These are phyloP conservation scores for Epinotia brunnichana DNA, from an alignment of 2,888 invertebrate species.

Conservation along the genomic window DNA sequence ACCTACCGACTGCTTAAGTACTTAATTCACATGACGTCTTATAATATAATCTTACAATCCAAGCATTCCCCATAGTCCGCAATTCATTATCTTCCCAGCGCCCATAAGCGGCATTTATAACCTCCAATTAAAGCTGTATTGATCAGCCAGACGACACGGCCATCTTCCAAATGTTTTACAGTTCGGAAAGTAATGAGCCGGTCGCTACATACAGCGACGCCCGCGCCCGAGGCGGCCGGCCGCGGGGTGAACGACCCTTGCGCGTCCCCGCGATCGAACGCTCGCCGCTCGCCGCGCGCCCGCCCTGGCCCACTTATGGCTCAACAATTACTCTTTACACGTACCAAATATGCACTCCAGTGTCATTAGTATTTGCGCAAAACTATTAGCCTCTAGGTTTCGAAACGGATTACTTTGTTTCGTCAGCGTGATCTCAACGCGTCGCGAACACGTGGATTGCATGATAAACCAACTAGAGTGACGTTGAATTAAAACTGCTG, in stretches of 20 bases:
- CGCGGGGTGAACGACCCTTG: slow-evolving; percentile 75
- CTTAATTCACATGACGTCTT: slow-evolving; percentile 2
- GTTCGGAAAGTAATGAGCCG: slow-evolving; percentile 46
- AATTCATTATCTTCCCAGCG: slow-evolving; percentile 8
- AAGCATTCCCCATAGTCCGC: slow-evolving; percentile 19
- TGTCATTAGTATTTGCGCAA: slow-evolving; percentile 39
- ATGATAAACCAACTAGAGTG: background rate
- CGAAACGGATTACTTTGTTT: slow-evolving; percentile 15
- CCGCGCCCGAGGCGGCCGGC: slow-evolving; percentile 55
- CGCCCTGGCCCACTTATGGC: slow-evolving; percentile 53
- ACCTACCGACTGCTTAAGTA: slow-evolving; percentile 1
- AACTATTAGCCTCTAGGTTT: slow-evolving; percentile 15
- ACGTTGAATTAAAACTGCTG: background rate
- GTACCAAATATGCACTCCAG: slow-evolving; percentile 40
- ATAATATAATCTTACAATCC: slow-evolving; percentile 5
- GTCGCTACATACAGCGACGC: slow-evolving; percentile 44
- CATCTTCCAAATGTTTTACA: slow-evolving; percentile 48
- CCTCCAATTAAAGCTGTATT: slow-evolving; percentile 46
- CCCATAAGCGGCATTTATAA: slow-evolving; percentile 21
- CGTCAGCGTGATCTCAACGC: slow-evolving; percentile 1
- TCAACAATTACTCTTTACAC: slow-evolving; percentile 45
- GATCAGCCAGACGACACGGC: slow-evolving; percentile 49
- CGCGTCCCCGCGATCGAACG: slow-evolving; percentile 78
- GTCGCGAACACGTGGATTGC: background rate
- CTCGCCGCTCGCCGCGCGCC: slow-evolving; percentile 56